A percentile compares a stretch with the other conserved stretches of the same genome.
phyloP scores from a whole-genome alignment of 2,113 vertebrate genomes.

The Eulemur macaco region DNA sequence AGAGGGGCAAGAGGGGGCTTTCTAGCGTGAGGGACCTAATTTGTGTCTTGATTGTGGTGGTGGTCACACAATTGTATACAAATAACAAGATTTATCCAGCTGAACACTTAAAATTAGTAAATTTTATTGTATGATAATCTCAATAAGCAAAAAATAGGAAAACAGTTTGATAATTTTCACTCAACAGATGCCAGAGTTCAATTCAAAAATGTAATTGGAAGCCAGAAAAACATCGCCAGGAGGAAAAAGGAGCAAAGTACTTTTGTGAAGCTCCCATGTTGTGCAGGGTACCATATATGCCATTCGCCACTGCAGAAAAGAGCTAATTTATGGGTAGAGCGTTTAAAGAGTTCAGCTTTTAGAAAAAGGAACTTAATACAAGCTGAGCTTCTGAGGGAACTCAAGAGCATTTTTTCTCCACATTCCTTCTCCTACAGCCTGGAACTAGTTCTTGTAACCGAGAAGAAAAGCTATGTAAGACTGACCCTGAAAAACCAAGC shows the following conservation, averaged over 20 bases:
- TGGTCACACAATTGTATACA: not conserved
- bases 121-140: not conserved
- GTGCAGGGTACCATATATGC: not conserved
- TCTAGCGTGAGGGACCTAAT: not conserved
- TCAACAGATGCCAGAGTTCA: not conserved
- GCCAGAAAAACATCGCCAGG: not conserved
- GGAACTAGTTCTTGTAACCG: not conserved
- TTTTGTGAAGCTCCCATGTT: not conserved
- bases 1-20: not conserved
- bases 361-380: not conserved
- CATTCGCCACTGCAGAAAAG: not conserved
- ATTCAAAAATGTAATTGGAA: not conserved
- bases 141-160: not conserved
- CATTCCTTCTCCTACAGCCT: not conserved
- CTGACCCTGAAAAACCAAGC: not conserved
- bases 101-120: not conserved
- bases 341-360: not conserved
- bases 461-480: not conserved
- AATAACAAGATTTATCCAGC: not conserved
- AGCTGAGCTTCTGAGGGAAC: not conserved
- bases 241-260: not conserved
- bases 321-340: not conserved
- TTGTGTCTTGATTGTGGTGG: not conserved
- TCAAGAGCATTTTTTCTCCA: not conserved
- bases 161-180: conserved; percentile 2